These are phyloP conservation scores for Conomelus anceps DNA, from an alignment of 2,888 invertebrate species.

Conservation along the genomic window DNA sequence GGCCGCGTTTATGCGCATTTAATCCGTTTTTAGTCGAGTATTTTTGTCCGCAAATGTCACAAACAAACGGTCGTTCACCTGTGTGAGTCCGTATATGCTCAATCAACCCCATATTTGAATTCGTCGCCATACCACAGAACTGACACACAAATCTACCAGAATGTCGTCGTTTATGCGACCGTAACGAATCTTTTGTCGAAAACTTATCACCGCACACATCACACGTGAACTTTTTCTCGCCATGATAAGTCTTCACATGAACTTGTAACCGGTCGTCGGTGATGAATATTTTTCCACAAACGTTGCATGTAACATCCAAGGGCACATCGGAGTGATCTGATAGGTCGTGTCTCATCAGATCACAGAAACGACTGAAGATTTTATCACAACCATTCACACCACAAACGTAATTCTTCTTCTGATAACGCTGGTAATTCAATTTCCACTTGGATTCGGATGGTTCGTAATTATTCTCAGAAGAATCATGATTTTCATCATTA, in stretches of 20 bases:
- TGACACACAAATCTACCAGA: conserved; percentile 22
- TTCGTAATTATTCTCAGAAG: conserved; percentile 2
- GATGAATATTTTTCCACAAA: conserved; percentile 29
- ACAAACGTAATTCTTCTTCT: conserved; percentile 25
- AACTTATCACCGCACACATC: conserved; percentile 21
- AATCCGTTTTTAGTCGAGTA: conserved; percentile 25
- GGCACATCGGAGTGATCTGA: conserved; percentile 26
- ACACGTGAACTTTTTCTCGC: conserved; percentile 17
- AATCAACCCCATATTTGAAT: conserved; percentile 23
- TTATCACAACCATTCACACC: conserved; percentile 23
- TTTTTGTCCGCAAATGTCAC: conserved; percentile 28
- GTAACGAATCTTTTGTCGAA: conserved; percentile 24
- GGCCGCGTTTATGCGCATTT: conserved; percentile 26
- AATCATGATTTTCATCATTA: no score
- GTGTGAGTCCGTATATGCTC: conserved; percentile 26
- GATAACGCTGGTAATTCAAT: conserved; percentile 24
- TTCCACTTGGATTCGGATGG: conserved; percentile 11
- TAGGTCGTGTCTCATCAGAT: conserved; percentile 26
- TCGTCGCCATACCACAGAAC: conserved; percentile 18
- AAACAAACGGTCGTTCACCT: conserved; percentile 26
- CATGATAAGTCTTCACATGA: conserved; percentile 26
- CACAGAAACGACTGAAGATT: conserved; percentile 26
- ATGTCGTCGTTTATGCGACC: conserved; percentile 26
- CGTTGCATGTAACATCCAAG: conserved; percentile 25
- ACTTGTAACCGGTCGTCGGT: conserved; percentile 22